Conservation (phyloP, 64 coral and sea anemone species). For the Hydrozoanthus tunicans region DNA sequence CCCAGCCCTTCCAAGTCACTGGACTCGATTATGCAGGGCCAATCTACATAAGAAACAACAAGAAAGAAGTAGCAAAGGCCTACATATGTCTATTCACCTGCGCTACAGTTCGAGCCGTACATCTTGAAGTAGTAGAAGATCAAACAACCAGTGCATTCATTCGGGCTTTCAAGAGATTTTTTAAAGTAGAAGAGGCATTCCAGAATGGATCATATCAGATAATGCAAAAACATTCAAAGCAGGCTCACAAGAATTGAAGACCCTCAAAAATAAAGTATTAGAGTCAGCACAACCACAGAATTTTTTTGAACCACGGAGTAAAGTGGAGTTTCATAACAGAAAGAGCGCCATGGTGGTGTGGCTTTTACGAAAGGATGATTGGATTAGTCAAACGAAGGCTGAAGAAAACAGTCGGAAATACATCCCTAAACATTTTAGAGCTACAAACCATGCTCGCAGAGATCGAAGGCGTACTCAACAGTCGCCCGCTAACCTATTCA, state of each 20-base stretch:
- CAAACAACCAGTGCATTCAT: constrained; percentile 43
- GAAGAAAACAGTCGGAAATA: constrained; percentile 27
- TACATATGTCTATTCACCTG: background rate
- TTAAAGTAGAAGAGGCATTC: constrained; percentile 1
- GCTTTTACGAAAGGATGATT: background rate
- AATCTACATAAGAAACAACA: no score
- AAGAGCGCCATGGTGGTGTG: constrained; percentile 28
- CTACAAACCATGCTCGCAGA: constrained; percentile 18
- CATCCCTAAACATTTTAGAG: constrained; percentile 31
- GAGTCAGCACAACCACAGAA: no score
- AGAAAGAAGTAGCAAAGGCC: no score
- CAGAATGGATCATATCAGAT: background rate
- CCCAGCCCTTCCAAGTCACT: no score
- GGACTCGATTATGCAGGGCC: no score
- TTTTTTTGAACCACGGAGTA: no score
- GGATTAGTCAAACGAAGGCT: constrained; percentile 24
- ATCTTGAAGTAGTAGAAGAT: constrained; percentile 35
- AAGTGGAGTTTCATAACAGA: constrained; percentile 38
- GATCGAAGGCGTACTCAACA: background rate
- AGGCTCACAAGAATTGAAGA: constrained; percentile 21
- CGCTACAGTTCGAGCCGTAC: background rate
- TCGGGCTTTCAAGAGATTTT: constrained; percentile 46
- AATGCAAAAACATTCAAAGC: constrained; percentile 55
- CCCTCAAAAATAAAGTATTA: background rate
- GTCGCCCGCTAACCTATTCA: no score